Evolutionary conservation across 2,888 invertebrate genomes (phyloP), one percentile per base, ranked within the genome.

Genomic region (Troides aeacus): DNA sequence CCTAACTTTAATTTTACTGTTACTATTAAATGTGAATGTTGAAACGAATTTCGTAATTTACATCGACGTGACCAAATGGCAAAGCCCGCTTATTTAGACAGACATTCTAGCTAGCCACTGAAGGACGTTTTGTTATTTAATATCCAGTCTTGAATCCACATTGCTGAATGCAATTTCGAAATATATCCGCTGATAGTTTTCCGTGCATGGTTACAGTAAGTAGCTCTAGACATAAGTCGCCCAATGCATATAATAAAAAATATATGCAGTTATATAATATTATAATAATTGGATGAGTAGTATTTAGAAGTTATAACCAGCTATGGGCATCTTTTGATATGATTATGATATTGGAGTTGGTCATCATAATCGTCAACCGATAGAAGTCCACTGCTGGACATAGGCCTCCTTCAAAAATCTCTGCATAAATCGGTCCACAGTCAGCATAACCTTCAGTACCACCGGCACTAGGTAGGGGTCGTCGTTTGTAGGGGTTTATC

Each of bases 51-150:
- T 68, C 46, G 23, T 53, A 53, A 57, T 68, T 36, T 24, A 68
- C 58, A 24, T 17, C 53, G 63, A 64, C 53, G 24, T 64, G 63
- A 63, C 50, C 57, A 36, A 63, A 53, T 53, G 36, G 59, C 59
- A 21, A 63, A 8, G 50, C 21, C 21, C 21, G 59, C 63, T 23
- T 50, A 57, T 62, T 58, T 59, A 61, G 61, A 61, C 17, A 61
- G 65, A 69, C 69, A 69, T 65, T 69, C 69, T 69, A 65, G 62
- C 62, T 64, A 64, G 64, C 18, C 53, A 10, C 10, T 50, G 65
- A 69, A 69, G 65, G 69, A 65, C 69, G 57, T 30, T 57, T 18
- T 6, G 62, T 61, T 62, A 65, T 36, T 69, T 69, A 57, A 65
- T 50, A 62, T 30, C 30, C 30, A 57, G 62, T 69, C 57, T 21